Conservation (phyloP, 2,113 vertebrate species). For the Baryphthengus martii region DNA sequence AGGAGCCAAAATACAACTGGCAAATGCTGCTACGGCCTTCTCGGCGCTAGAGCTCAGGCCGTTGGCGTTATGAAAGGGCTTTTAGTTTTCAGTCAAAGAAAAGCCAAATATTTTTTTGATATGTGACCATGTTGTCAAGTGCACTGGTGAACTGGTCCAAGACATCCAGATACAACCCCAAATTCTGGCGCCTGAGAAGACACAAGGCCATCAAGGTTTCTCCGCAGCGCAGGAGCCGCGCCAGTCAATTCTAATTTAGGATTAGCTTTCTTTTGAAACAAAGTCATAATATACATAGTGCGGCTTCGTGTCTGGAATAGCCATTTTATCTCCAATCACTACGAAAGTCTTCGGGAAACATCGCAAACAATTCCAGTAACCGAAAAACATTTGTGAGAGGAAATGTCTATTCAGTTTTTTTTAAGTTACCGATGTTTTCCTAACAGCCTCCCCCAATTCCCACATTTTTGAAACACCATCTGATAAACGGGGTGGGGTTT, state of each 20-base stretch:
- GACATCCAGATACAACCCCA: background rate
- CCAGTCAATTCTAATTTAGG: background rate
- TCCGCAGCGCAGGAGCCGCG: background rate
- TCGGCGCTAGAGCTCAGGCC: background rate
- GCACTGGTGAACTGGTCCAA: background rate
- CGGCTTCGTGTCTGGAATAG: background rate
- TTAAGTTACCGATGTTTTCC: background rate
- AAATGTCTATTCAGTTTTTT: background rate
- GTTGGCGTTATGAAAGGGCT: rapidly evolving
- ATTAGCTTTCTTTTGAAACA: background rate
- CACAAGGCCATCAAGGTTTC: background rate
- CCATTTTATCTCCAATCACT: background rate
- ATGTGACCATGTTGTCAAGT: rapidly evolving
- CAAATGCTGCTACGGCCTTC: background rate
- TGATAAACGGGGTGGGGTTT: rapidly evolving
- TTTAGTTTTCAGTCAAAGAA: background rate
- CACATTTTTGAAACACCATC: background rate
- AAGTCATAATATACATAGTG: background rate
- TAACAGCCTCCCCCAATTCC: background rate
- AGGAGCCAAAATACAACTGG: background rate
- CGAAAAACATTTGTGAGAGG: background rate
- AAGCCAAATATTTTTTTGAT: background rate
- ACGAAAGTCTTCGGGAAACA: background rate
- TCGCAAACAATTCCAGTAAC: background rate
- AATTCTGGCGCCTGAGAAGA: background rate